Evolutionary conservation across 2,888 invertebrate genomes (phyloP).

Genomic region (Stenodema calcarata): DNA sequence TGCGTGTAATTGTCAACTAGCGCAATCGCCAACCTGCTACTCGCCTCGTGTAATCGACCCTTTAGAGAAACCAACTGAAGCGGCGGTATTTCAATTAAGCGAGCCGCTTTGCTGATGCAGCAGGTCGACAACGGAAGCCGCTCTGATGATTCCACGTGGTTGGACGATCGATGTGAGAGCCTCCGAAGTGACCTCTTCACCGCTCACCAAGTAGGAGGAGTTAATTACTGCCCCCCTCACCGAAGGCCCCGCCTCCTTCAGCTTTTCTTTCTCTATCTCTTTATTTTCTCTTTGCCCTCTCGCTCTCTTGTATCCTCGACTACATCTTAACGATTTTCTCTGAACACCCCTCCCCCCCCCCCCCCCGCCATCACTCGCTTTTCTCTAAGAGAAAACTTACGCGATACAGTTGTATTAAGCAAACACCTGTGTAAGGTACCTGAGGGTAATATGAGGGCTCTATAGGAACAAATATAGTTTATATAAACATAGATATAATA

Average conservation of each 20-base stretch:
- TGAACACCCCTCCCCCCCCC: background rate
- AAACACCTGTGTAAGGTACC: no score
- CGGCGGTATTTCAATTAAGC: no score
- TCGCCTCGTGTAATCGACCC: no score
- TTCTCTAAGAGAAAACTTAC: background rate
- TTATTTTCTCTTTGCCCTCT: background rate
- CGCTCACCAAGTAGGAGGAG: slow-evolving; percentile 15
- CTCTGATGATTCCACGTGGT: background rate
- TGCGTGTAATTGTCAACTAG: no score
- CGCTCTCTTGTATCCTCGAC: background rate
- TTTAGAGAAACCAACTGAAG: no score
- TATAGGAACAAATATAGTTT: no score
- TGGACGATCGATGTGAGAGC: background rate
- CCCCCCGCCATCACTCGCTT: no score
- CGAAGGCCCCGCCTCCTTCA: slow-evolving; percentile 9
- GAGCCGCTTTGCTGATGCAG: no score
- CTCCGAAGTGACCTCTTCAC: background rate
- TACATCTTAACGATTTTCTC: background rate
- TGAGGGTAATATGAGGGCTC: no score
- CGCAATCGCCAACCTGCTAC: no score
- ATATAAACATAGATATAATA: no score
- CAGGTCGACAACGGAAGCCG: no score
- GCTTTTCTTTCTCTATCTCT: background rate
- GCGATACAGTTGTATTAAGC: background rate
- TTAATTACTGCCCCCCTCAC: slow-evolving; percentile 24